These are phyloP conservation scores for Helostoma temminkii DNA, from an alignment of 2,797 vertebrate species.

Conservation along the genomic window DNA sequence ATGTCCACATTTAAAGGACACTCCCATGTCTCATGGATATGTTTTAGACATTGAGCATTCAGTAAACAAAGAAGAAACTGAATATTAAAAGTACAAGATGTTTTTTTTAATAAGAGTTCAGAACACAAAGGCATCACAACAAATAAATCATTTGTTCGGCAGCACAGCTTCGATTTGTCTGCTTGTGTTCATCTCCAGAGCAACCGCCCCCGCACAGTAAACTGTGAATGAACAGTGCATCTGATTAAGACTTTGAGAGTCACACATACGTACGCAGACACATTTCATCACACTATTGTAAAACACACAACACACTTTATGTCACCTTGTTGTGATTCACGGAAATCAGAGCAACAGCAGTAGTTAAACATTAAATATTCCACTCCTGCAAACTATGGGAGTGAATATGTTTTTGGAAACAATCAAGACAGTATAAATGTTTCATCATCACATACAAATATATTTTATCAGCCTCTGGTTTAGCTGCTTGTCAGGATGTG, in stretches of 20 bases:
- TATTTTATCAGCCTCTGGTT: not conserved
- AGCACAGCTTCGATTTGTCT: slow-evolving; percentile 30
- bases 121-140: not conserved
- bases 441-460: not conserved
- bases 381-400: not conserved
- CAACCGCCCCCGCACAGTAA: slow-evolving; percentile 38
- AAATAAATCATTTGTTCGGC: slow-evolving; percentile 38
- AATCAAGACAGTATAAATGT: not conserved
- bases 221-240: slow-evolving; percentile 36
- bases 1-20: too few species aligned
- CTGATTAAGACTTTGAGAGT: slow-evolving; percentile 14
- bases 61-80: too few species aligned
- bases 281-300: slow-evolving; percentile 48
- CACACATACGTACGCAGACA: not conserved
- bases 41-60: too few species aligned
- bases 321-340: slow-evolving; percentile 46
- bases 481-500: not conserved
- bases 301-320: slow-evolving; percentile 27
- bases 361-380: not conserved
- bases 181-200: slow-evolving; percentile 63
- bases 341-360: not conserved
- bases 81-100: too few species aligned
- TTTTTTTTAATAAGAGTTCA: not conserved
- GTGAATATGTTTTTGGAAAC: not conserved
- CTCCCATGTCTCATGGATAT: too few species aligned